phyloP scores from a whole-genome alignment of 2,888 invertebrate genomes.

The Hedychridium roseum region DNA sequence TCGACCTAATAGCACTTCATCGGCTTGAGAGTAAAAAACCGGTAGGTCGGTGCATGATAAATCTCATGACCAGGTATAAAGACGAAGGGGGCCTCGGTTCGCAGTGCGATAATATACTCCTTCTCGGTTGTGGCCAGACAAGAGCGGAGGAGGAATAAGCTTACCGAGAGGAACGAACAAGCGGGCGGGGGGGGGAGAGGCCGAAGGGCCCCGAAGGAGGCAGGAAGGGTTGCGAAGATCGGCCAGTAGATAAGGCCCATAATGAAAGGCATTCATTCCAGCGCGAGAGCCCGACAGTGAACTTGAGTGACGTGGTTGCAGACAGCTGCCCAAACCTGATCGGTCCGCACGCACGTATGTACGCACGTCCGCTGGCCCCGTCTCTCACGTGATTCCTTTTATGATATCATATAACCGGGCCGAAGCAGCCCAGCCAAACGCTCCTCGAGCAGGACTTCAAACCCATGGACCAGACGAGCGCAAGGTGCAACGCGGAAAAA shows the following conservation, averaged over 20 bases:
- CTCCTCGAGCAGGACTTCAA: conserved; percentile 11
- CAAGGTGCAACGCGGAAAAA: conserved; percentile 31
- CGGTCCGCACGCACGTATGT: conserved; percentile 50
- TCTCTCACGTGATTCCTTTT: conserved; percentile 57
- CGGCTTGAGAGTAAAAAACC: too few species aligned
- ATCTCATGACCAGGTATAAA: conserved; percentile 38
- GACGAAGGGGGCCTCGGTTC: conserved; percentile 27
- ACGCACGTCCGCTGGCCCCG: conserved; percentile 28
- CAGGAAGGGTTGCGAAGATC: conserved; percentile 48
- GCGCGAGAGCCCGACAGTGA: conserved; percentile 54
- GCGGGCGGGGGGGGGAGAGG: conserved; percentile 26
- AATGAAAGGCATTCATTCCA: conserved; percentile 63
- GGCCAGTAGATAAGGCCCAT: conserved; percentile 57
- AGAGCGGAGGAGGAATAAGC: conserved; percentile 9
- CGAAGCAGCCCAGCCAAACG: conserved; percentile 43
- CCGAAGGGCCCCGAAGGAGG: conserved; percentile 26
- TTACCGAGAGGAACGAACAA: conserved; percentile 22
- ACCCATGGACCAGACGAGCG: not conserved
- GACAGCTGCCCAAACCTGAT: conserved; percentile 64
- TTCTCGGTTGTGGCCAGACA: conserved; percentile 11
- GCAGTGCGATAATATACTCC: conserved; percentile 35
- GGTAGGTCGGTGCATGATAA: too few species aligned
- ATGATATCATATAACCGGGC: conserved; percentile 61
- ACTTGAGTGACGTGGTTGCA: conserved; percentile 62
- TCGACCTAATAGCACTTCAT: too few species aligned